A percentile compares a stretch with the other conserved stretches of the same genome.
phyloP scores from a whole-genome alignment of 30 jellyfish, hydroid and myxozoan species.

The Rhopilema esculentum region DNA sequence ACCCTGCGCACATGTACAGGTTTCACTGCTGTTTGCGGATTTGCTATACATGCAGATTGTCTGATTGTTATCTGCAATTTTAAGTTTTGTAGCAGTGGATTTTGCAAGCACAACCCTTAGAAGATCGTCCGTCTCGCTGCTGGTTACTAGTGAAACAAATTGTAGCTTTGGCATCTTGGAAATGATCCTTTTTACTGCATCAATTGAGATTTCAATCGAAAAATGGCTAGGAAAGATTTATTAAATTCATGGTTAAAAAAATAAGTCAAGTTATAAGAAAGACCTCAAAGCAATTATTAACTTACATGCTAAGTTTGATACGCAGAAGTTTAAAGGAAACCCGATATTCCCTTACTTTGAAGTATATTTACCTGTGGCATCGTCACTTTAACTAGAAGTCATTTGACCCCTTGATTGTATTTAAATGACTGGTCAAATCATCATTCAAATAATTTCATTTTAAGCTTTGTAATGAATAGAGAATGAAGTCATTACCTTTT shows the following conservation, averaged over 20 bases:
- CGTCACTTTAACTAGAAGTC: too few relatives aligned
- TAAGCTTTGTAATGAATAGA: too few relatives aligned
- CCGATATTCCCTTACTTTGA: too few relatives aligned
- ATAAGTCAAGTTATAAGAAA: too few relatives aligned
- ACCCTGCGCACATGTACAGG: neutral
- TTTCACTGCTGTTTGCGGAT: neutral
- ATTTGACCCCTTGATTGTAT: too few relatives aligned
- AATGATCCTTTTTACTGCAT: neutral
- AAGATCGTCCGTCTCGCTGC: neutral
- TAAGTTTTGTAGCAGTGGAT: neutral
- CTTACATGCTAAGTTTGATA: too few relatives aligned
- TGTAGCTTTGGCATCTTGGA: neutral
- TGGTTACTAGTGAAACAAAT: neutral
- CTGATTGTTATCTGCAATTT: neutral
- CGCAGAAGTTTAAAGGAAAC: too few relatives aligned
- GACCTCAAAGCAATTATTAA: too few relatives aligned
- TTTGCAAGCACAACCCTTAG: neutral
- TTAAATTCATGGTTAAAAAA: neutral
- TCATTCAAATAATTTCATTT: too few relatives aligned
- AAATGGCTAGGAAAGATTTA: neutral
- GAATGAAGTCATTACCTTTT: too few relatives aligned
- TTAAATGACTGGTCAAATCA: too few relatives aligned
- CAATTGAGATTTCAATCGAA: neutral
- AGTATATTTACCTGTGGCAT: too few relatives aligned
- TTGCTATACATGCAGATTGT: constrained; percentile 3